Conservation (phyloP, 2,113 vertebrate genomes). For the Anarrhichthys ocellatus region DNA sequence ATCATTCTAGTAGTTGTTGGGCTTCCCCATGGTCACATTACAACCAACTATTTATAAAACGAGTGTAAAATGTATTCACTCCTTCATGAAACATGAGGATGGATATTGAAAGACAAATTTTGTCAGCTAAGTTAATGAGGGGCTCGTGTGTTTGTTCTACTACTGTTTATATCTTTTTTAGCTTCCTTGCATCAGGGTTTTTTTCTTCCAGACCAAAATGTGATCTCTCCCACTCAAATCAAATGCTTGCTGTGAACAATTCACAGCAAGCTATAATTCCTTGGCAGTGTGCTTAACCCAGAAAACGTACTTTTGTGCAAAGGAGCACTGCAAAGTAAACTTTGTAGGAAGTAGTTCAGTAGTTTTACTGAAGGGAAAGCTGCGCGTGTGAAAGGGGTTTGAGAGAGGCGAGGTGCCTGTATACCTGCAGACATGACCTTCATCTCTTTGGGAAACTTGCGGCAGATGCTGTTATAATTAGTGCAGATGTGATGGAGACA, state of each 20-base stretch:
- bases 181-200: constrained; percentile 2
- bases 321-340: neutral
- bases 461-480: constrained; percentile 92
- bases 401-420: constrained; percentile 16
- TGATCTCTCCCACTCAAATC: constrained; percentile 23
- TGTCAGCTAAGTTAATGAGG: neutral
- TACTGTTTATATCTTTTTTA: neutral
- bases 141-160: neutral
- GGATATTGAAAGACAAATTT: neutral
- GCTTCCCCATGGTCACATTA: neutral
- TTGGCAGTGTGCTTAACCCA: constrained; percentile 3
- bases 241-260: constrained; percentile 27
- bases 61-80: neutral
- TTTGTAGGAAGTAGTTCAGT: too few relatives aligned
- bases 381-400: neutral
- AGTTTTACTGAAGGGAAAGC: neutral
- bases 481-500: constrained; percentile 94
- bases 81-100: neutral
- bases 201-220: constrained; percentile 1
- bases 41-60: neutral
- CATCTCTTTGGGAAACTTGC: constrained; percentile 93
- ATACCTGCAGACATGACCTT: constrained; percentile 90
- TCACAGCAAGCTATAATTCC: constrained; percentile 10
- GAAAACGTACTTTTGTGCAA: neutral
- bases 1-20: neutral